These are phyloP conservation scores for Corvus moneduloides DNA, from an alignment of 2,113 vertebrate genomes.

Conservation along the genomic window DNA sequence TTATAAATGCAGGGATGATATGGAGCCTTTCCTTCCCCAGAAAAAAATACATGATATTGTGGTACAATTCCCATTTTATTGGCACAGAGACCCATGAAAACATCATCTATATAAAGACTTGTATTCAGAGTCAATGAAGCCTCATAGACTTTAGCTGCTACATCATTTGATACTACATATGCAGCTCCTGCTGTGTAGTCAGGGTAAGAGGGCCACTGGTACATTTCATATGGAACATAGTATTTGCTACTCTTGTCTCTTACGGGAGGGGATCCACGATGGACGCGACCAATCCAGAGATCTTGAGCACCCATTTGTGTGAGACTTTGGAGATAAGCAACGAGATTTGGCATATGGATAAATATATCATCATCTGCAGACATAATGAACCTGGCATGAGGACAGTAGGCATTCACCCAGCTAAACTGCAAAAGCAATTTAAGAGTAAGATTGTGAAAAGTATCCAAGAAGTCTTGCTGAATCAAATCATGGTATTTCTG, in stretches of 20 bases:
- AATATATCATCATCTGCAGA: slow-evolving; percentile 94
- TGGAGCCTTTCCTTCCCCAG: slow-evolving; percentile 86
- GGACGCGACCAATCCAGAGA: slow-evolving; percentile 90
- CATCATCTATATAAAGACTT: slow-evolving; percentile 92
- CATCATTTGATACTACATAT: slow-evolving; percentile 87
- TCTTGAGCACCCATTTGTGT: slow-evolving; percentile 71
- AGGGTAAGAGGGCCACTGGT: slow-evolving; percentile 89
- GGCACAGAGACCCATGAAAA: slow-evolving; percentile 97
- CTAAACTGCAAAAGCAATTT: slow-evolving; percentile 91
- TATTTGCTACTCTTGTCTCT: slow-evolving; percentile 88
- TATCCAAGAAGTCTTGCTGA: slow-evolving; percentile 90
- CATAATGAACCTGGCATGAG: slow-evolving; percentile 90
- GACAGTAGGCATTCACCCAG: slow-evolving; percentile 86
- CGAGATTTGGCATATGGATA: slow-evolving; percentile 89
- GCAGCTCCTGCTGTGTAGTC: slow-evolving; percentile 93
- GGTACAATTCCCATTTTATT: slow-evolving; percentile 84
- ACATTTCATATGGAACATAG: slow-evolving; percentile 85
- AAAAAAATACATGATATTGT: slow-evolving; percentile 86
- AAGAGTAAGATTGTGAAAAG: slow-evolving; percentile 90
- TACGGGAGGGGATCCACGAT: slow-evolving; percentile 84
- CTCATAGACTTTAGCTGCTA: slow-evolving; percentile 85
- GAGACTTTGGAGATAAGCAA: slow-evolving; percentile 81
- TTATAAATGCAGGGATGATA: slow-evolving; percentile 92
- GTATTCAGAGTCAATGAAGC: slow-evolving; percentile 84
- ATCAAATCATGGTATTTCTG: slow-evolving; percentile 78